Evolutionary conservation across 2,113 vertebrate genomes (phyloP).

Genomic region (Progne subis): DNA sequence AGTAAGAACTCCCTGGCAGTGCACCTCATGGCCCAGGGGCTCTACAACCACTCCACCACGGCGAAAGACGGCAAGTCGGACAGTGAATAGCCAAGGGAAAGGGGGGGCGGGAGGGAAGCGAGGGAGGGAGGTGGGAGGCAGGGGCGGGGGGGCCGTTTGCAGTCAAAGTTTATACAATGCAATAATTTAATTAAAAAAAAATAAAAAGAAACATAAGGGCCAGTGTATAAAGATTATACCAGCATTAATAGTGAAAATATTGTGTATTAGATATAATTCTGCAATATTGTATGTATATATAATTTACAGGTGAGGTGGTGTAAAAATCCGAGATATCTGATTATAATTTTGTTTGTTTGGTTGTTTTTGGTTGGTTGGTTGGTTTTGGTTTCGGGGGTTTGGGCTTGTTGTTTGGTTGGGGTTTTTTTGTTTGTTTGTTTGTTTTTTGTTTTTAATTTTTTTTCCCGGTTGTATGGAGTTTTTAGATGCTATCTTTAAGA

Average conservation of each 20-base stretch:
- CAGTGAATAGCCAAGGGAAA: conserved; percentile 86
- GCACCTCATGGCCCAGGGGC: conserved; percentile 91
- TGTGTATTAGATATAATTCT: conserved; percentile 84
- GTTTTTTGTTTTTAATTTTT: conserved; percentile 27
- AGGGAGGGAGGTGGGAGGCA: neutral
- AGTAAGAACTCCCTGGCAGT: conserved; percentile 88
- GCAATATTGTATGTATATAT: conserved; percentile 92
- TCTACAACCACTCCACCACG: conserved; percentile 91
- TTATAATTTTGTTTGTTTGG: conserved; percentile 67
- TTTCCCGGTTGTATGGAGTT: conserved; percentile 64
- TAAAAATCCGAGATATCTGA: conserved; percentile 79
- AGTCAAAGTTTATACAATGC: conserved; percentile 82
- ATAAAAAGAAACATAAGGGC: conserved; percentile 79
- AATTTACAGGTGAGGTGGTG: conserved; percentile 84
- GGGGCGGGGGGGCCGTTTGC: neutral
- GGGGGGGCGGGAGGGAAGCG: neutral
- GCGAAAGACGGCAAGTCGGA: conserved; percentile 95
- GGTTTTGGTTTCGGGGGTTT: conserved; percentile 28
- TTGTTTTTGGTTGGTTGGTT: neutral
- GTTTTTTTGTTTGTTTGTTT: neutral
- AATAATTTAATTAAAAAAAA: conserved; percentile 87
- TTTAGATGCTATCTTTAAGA: conserved; percentile 73
- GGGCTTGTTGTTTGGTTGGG: neutral
- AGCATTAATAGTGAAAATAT: conserved; percentile 89
- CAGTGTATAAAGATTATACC: conserved; percentile 94